Evolutionary conservation across 1,140 invertebrate genomes (phyloP), one percentile per base, ranked within the genome.

Genomic region (Anagrus nilaparvatae): DNA sequence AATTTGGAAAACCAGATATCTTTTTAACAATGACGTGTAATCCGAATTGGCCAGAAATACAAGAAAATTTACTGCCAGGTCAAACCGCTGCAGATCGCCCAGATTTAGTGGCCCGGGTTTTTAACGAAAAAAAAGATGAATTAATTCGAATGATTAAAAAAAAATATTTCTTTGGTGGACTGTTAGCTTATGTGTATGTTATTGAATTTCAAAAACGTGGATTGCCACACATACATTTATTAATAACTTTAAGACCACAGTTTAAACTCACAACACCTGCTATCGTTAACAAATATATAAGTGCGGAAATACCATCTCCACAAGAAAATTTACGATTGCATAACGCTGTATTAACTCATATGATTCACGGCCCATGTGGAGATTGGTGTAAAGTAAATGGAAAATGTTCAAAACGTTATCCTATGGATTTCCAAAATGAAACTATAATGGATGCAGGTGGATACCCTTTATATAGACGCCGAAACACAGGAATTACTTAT

Each of bases 261-360:
- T 9, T 10, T 16, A 42, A 42, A 42, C 23, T 42, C 10, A 13
- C 14, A 18, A 34, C 20, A 17, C 7, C 31, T 23, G 3, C 8
- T 19, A 19, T 12, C 18, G 12, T 42, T 18, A 10, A 42, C 21
- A 42, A 18, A 9, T 42, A 27, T n/a, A 27, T 42, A 25, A 68
- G 40, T 44, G 71, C 68, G 19, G 70, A 75, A 55, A 61, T 77
- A 42, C 67, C 72, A 5, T 60, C 73, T 61, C 46, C 34, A 24
- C 18, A 31, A 42, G 48, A 25, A 35, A 59, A 74, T 54, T 56
- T 57, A 24, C 12, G 34, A 28, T 40, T 67, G 9, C 54, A 52
- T 54, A 52, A 56, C 10, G 49, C 57, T 44, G 42, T 52, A 9
- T 36, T 47, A 35, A 43, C 44, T 44, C 44, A 47, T 19, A 52